phyloP scores from a whole-genome alignment of 2,797 vertebrate genomes.

The Oreochromis grahami region DNA sequence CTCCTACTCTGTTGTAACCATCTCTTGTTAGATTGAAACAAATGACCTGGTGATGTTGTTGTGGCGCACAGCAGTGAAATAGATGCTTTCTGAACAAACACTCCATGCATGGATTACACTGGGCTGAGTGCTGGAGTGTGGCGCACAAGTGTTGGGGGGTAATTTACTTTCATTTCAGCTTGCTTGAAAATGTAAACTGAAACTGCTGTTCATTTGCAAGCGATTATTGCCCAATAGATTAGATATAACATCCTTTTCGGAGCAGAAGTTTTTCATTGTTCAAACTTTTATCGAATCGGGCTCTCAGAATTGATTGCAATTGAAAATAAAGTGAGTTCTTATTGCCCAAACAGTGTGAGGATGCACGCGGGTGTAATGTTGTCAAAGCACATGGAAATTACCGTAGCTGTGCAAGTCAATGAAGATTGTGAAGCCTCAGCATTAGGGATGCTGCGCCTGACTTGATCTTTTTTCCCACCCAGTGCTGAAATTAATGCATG shows the following conservation, averaged over 20 bases:
- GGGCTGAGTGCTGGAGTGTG: constrained; percentile 10
- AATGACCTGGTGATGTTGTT: constrained; percentile 36
- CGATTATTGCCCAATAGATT: constrained; percentile 17
- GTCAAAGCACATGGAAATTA: neutral
- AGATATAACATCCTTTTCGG: neutral
- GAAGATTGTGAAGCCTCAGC: neutral
- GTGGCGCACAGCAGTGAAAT: neutral
- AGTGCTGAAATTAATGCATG: constrained; percentile 44
- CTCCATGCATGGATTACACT: constrained; percentile 3
- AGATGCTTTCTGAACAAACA: constrained; percentile 11
- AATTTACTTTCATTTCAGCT: constrained; percentile 23
- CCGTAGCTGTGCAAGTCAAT: neutral
- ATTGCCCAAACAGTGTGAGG: neutral
- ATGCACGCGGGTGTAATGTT: neutral
- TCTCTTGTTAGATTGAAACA: constrained; percentile 47
- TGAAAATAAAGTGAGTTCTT: constrained; percentile 8
- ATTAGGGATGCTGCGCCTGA: constrained; percentile 6
- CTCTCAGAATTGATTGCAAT: constrained; percentile 11
- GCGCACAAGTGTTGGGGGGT: neutral
- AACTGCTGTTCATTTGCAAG: constrained; percentile 23
- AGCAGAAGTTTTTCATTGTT: neutral
- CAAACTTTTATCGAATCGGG: constrained; percentile 25
- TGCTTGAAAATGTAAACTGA: constrained; percentile 5
- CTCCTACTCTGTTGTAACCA: neutral
- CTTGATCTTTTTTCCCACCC: neutral